Evolutionary conservation across 2,113 vertebrate species (phyloP).

Genomic region (Phylloscopus trochiloides): DNA sequence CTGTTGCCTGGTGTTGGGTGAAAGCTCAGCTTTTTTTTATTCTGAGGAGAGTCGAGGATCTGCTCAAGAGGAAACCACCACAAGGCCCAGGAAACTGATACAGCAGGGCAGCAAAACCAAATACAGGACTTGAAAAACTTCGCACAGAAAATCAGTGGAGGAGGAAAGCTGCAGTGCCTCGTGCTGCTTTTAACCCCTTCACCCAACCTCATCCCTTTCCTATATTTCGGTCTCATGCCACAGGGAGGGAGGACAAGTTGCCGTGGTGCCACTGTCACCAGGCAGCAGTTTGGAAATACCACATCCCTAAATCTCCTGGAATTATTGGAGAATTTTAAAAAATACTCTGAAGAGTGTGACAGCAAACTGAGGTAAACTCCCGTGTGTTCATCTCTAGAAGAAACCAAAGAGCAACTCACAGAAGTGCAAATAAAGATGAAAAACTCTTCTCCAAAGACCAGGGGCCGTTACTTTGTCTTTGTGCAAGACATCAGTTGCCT

Average conservation of each 20-base stretch:
- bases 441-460: not conserved
- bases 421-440: not conserved
- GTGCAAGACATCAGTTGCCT: not conserved
- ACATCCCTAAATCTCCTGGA: not conserved
- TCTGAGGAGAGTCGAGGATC: not conserved
- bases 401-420: not conserved
- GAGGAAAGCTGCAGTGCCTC: not conserved
- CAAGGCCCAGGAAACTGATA: not conserved
- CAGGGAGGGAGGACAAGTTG: not conserved
- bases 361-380: not conserved
- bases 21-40: not conserved
- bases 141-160: not conserved
- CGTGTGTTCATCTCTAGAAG: not conserved
- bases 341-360: no score
- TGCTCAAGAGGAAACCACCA: not conserved
- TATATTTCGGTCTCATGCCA: accelerated
- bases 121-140: not conserved
- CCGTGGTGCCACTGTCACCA: accelerated
- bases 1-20: not conserved
- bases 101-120: not conserved
- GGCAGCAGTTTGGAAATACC: not conserved
- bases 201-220: not conserved
- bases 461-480: accelerated
- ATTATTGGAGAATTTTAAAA: not conserved
- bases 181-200: not conserved